Conservation (phyloP, 2,888 invertebrate genomes). For the Ommatoiulus sabulosus region DNA sequence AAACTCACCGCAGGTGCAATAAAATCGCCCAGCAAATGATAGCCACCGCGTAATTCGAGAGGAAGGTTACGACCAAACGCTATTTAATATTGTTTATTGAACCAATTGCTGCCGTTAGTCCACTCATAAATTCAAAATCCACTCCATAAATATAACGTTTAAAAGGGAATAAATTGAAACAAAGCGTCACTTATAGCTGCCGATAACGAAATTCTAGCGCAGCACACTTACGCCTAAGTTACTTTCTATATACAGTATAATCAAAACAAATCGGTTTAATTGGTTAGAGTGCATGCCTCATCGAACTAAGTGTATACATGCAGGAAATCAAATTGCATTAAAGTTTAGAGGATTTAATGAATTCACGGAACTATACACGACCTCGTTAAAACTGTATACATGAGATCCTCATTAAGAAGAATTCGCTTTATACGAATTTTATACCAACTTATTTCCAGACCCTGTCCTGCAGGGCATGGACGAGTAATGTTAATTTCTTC, state of each 20-base stretch:
- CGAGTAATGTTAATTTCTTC: too few relatives aligned
- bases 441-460: too few relatives aligned
- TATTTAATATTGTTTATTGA: conserved; percentile 23
- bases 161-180: conserved; percentile 17
- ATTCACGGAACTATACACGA: too few relatives aligned
- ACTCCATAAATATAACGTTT: neutral
- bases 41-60: neutral
- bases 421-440: too few relatives aligned
- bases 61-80: neutral
- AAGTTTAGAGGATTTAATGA: too few relatives aligned
- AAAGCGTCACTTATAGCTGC: neutral
- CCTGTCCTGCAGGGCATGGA: too few relatives aligned
- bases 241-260: too few relatives aligned
- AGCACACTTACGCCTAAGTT: neutral
- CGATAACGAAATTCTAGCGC: neutral
- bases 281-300: neutral
- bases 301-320: too few relatives aligned
- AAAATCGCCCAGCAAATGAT: conserved; percentile 13
- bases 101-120: neutral
- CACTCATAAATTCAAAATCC: neutral
- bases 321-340: too few relatives aligned
- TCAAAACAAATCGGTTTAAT: neutral
- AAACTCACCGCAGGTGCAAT: conserved; percentile 28
- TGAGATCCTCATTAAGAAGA: too few relatives aligned
- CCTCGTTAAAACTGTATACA: too few relatives aligned